Conservation (phyloP, 2,113 vertebrate genomes). For the Lasiurus cinereus region DNA sequence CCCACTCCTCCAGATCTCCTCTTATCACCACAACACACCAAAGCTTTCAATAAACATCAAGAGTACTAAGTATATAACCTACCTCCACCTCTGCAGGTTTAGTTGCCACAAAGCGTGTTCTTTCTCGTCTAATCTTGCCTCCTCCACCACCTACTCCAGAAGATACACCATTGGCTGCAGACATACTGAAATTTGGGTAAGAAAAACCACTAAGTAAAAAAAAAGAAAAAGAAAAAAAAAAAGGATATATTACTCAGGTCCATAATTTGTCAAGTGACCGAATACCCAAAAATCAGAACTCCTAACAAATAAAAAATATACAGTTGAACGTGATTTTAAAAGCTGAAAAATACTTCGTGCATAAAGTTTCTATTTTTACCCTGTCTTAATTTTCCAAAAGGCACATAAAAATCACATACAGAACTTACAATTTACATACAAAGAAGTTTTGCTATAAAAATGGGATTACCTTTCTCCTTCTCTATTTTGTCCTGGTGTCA, state of each 20-base stretch:
- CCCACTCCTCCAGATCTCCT: background rate
- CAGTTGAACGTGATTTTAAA: conserved; percentile 8
- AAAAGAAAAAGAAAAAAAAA: conserved; percentile 43
- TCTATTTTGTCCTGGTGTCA: conserved; percentile 84
- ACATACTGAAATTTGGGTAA: conserved; percentile 90
- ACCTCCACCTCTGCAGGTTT: conserved; percentile 89
- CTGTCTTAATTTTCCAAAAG: conserved; percentile 39
- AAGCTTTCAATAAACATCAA: background rate
- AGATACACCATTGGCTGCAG: conserved; percentile 90
- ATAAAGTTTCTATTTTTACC: background rate
- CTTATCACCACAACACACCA: background rate
- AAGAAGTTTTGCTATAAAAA: background rate
- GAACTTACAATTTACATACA: conserved; percentile 43
- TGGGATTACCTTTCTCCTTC: conserved; percentile 90
- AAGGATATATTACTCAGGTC: conserved; percentile 9
- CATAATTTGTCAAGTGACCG: conserved; percentile 15
- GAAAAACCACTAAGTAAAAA: conserved; percentile 86
- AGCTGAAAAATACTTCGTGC: background rate
- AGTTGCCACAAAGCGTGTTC: conserved; percentile 88
- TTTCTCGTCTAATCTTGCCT: conserved; percentile 96
- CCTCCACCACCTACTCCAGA: conserved; percentile 89
- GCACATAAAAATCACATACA: conserved; percentile 22
- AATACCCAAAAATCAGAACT: conserved; percentile 33
- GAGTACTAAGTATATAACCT: conserved; percentile 34
- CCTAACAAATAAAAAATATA: conserved; percentile 14